Conservation (phyloP, 2,888 invertebrate genomes). For the Camponotus fellah region DNA sequence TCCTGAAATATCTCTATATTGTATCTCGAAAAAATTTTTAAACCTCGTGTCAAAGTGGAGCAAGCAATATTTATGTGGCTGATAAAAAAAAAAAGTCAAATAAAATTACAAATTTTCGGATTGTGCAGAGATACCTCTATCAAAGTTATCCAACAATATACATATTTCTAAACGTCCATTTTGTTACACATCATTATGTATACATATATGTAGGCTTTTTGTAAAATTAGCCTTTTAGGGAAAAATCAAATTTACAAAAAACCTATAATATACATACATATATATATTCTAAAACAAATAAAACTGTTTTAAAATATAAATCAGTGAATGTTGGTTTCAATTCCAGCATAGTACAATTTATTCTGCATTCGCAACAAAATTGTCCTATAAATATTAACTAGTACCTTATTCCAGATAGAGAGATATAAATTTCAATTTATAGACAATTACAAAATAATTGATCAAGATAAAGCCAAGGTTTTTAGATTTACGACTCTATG, state of each 20-base stretch:
- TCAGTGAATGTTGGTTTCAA: conserved; percentile 57
- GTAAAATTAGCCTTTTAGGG: background rate
- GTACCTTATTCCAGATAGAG: conserved; percentile 20
- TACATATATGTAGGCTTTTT: background rate
- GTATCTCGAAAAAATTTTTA: background rate
- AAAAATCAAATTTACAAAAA: background rate
- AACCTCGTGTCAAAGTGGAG: background rate
- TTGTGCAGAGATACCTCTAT: conserved; percentile 10
- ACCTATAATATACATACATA: background rate
- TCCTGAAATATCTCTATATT: background rate
- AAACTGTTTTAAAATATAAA: conserved; percentile 76
- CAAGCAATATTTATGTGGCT: background rate
- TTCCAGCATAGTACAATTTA: conserved; percentile 42
- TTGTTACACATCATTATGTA: conserved; percentile 63
- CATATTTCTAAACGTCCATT: conserved; percentile 66
- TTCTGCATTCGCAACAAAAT: conserved; percentile 30
- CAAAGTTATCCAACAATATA: conserved; percentile 71
- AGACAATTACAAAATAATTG: conserved; percentile 20
- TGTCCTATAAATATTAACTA: conserved; percentile 27
- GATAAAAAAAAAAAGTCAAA: background rate
- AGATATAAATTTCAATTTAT: conserved; percentile 41
- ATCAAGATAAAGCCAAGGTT: conserved; percentile 41
- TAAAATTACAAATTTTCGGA: background rate
- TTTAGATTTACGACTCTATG: conserved; percentile 29
- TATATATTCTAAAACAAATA: conserved; percentile 72